Base-by-base conservation (phyloP, 1,140 invertebrate species). In the Cydia fagiglandana region DNA sequence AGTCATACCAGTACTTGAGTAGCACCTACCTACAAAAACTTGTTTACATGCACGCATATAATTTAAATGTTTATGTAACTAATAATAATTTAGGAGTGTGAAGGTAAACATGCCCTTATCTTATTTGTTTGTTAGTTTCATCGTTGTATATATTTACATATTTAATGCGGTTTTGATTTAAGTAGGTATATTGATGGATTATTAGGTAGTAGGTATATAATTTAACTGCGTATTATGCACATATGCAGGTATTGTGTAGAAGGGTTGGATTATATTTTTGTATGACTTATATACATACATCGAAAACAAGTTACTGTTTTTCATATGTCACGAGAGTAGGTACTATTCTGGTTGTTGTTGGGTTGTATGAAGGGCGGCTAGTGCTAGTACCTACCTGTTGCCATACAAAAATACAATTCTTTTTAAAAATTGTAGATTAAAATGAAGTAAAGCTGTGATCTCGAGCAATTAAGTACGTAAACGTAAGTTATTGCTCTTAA, bases 381-480 rank as follows among this genome's bases (percentile, higher is more conserved):
- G 47, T 53, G 9, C 38, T 41, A 50, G 47, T 53, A 17, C 17
- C 3, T 17, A 47, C 45, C n/a, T 53, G 50, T 53, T 6, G n/a
- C n/a, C 4, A 17, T 17, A 53, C 3, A n/a, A 53, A n/a, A 53
- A 53, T 53, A 47, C 12, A 53, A 53, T 53, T 53, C 5, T 45
- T n/a, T 0, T 74, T 9, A 64, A 5, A 15, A 66, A 34, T 34
- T 34, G 30, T 34, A 34, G 6, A 34, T 34, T 34, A 34, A 7
- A 38, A 38, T 38, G 7, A 68, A 68, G 1, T 61, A 50, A 64
- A 73, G 56, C 82, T 84, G 81, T 85, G 84, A 85, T 85, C 82
- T 85, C 84, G 82, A 80, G 73, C 81, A 83, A 84, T 85, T 85
- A 85, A 85, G 84, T 85, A 80, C 84, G 9, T 30, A 15, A n/a